Evolutionary conservation across 2,797 vertebrate genomes (phyloP), one percentile per base, ranked within the genome.

Genomic region (Onychomys arenicola): DNA sequence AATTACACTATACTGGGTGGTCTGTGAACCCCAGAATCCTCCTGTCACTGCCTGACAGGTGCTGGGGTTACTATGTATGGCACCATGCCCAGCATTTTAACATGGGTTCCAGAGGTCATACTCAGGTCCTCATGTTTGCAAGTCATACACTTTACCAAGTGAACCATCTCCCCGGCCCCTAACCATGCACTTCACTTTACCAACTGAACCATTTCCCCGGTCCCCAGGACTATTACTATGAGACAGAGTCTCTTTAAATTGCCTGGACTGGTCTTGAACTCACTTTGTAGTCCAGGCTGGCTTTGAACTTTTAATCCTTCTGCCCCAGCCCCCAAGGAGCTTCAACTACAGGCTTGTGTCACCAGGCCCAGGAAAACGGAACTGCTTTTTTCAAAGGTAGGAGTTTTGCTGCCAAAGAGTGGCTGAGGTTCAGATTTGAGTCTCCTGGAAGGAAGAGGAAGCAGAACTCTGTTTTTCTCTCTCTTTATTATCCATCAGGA

Each of bases 341-440:
- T 61, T 10, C 29, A 55, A 17, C 43, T 59, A 34, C 32, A 77
- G 32, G 57, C 23, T 25, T 49, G 19, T 77, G 73, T 34, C 73
- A n/a, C 57, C 57, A 17, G 46, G 21, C 65, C 23, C 46, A 46
- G 40, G 12, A 77, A 43, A 89, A 32, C n/a, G 40, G 40, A 46
- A 13, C 32, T 89, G 21, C 19, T 57, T 46, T 59, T 37, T 32
- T n/a, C 71, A 78, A 63, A 77, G 10, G 55, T 32, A 16, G 57
- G 9, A 27, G 32, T 11, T 49, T 11, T 49, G 25, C 75, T 65
- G 21, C 73, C 11, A 61, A 63, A 19, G 19, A 67, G 59, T n/a
- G 1, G 29, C 16, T 8, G 0, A 27, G 1, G 0, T 19, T 34
- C n/a, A 2, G 9, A 0, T 25, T 27, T 40, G 37, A 23, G 29